These are phyloP conservation scores for Phlogophora meticulosa DNA, from an alignment of 2,888 invertebrate species.

Conservation along the genomic window DNA sequence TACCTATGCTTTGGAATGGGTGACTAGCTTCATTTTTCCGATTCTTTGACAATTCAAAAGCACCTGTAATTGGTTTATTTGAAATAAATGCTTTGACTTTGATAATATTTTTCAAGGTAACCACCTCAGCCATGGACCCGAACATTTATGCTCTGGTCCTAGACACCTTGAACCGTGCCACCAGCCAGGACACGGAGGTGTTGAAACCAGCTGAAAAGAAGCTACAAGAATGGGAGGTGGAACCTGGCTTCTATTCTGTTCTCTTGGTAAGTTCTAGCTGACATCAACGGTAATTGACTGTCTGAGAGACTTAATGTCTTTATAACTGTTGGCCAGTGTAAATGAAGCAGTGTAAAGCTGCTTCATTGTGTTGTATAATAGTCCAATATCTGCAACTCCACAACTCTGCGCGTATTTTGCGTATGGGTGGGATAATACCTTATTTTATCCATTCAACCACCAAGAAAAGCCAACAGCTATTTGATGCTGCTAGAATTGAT, in stretches of 20 bases:
- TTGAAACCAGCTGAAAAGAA: slow-evolving; percentile 97
- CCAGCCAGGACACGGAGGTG: slow-evolving; percentile 95
- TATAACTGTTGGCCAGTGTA: background rate
- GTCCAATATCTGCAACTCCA: too few species aligned
- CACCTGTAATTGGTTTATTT: too few species aligned
- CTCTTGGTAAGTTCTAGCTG: slow-evolving; percentile 92
- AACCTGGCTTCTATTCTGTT: slow-evolving; percentile 97
- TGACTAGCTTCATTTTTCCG: too few species aligned
- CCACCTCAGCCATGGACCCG: slow-evolving; percentile 87
- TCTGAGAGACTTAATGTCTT: background rate
- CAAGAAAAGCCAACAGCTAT: too few species aligned
- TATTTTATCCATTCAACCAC: too few species aligned
- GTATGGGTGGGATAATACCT: too few species aligned
- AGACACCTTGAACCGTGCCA: slow-evolving; percentile 95
- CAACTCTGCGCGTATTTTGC: too few species aligned
- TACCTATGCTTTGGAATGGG: too few species aligned
- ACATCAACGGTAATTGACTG: background rate
- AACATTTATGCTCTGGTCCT: slow-evolving; percentile 92
- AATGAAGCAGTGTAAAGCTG: background rate
- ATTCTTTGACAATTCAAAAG: too few species aligned
- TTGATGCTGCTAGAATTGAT: too few species aligned
- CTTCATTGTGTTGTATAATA: too few species aligned
- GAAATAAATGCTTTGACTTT: too few species aligned
- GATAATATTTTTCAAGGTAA: slow-evolving; percentile 39
- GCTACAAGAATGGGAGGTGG: slow-evolving; percentile 96